Conservation (phyloP, 2,888 invertebrate species). For the Drosophila suboccidentalis region DNA sequence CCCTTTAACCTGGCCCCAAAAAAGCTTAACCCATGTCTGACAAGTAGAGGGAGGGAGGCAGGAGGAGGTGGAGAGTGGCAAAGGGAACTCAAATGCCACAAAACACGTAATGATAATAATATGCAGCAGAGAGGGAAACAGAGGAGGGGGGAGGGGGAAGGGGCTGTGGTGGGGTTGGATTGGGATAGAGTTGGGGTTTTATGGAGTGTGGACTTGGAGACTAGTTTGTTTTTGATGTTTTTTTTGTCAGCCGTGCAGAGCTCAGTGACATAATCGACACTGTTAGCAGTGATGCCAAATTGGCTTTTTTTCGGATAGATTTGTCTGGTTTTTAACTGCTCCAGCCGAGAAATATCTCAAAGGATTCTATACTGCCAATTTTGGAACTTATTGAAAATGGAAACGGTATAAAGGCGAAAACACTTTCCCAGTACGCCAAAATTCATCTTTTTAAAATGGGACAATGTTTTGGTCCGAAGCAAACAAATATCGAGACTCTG, state of each 20-base stretch:
- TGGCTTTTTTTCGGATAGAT: no score
- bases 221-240: constrained; percentile 19
- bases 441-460: no score
- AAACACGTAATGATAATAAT: constrained; percentile 67
- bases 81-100: constrained; percentile 49
- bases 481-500: no score
- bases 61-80: not conserved
- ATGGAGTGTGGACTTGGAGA: constrained; percentile 20
- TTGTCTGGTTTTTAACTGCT: no score
- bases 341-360: no score
- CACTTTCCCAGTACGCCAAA: no score
- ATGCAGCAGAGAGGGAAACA: constrained; percentile 34
- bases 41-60: constrained; percentile 15
- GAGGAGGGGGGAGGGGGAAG: not conserved
- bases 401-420: no score
- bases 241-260: constrained; percentile 22
- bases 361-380: no score
- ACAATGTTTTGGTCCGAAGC: no score
- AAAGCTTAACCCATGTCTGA: constrained; percentile 35
- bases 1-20: constrained; percentile 1
- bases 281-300: no score
- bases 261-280: constrained; percentile 74
- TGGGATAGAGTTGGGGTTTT: constrained; percentile 1
- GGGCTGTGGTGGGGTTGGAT: not conserved
- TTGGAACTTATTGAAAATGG: no score